Percentiles rank a stretch among this genome's conserved stretches.
These are phyloP conservation scores for Heliconius hortense DNA, from an alignment of 2,888 invertebrate species.

Conservation along the genomic window DNA sequence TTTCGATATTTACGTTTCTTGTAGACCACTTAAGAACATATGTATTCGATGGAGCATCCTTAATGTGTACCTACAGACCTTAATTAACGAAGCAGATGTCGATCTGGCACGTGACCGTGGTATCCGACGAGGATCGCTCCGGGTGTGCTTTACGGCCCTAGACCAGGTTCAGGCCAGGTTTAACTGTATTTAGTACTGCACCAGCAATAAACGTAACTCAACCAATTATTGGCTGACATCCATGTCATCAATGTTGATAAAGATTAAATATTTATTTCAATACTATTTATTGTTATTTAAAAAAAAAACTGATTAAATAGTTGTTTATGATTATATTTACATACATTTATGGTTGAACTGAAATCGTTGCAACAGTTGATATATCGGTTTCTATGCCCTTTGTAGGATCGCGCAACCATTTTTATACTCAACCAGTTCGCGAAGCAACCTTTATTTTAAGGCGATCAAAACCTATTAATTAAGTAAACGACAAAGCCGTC, in stretches of 20 bases:
- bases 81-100: conserved; percentile 53
- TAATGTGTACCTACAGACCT: conserved; percentile 46
- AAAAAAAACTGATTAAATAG: conserved; percentile 18
- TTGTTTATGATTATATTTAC: conserved; percentile 29
- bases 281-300: conserved; percentile 10
- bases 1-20: conserved; percentile 27
- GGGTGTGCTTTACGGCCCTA: conserved; percentile 44
- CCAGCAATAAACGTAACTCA: conserved; percentile 19
- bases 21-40: conserved; percentile 34
- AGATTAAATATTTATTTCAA: conserved; percentile 29
- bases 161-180: conserved; percentile 21
- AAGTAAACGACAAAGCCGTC: conserved; percentile 39
- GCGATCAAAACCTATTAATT: conserved; percentile 46
- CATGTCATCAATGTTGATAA: conserved; percentile 25
- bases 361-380: conserved; percentile 26
- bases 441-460: conserved; percentile 42
- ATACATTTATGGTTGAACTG: conserved; percentile 29
- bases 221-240: conserved; percentile 10
- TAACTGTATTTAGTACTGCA: conserved; percentile 33
- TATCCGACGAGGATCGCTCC: conserved; percentile 40
- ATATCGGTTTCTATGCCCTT: conserved; percentile 34
- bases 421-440: conserved; percentile 37
- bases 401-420: conserved; percentile 32
- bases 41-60: conserved; percentile 48
- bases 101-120: conserved; percentile 52